phyloP scores from a whole-genome alignment of 2,113 vertebrate species.

The Acinonyx jubatus region DNA sequence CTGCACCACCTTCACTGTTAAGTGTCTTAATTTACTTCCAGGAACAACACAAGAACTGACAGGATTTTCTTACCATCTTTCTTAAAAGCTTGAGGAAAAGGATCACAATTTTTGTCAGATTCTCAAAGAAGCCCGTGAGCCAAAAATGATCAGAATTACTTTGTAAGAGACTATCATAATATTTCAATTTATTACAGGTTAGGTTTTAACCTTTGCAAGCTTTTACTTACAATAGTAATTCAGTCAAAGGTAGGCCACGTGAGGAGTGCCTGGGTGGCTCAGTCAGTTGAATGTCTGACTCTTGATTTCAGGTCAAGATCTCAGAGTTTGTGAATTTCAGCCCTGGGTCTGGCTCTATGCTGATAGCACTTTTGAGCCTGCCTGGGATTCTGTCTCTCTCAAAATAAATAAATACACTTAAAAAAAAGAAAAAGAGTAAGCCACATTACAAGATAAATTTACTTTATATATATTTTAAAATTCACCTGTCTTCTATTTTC shows the following conservation, averaged over 20 bases:
- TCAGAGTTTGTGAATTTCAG: no score
- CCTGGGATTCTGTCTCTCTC: no score
- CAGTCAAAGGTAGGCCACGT: not conserved
- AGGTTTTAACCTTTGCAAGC: not conserved
- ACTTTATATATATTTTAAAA: constrained; percentile 1
- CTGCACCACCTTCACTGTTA: not conserved
- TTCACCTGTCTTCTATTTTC: not conserved
- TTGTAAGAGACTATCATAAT: not conserved
- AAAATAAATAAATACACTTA: no score
- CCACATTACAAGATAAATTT: not conserved
- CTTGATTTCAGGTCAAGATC: no score
- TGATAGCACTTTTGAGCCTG: no score
- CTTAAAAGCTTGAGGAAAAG: not conserved
- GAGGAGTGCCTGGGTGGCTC: no score
- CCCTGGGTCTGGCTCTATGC: no score
- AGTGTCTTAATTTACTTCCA: not conserved
- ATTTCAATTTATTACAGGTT: not conserved
- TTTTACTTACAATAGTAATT: not conserved
- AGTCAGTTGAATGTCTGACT: no score
- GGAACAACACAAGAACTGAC: not conserved
- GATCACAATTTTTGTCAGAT: not conserved
- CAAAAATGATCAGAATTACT: not conserved
- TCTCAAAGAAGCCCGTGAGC: not conserved
- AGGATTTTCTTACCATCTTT: not conserved
- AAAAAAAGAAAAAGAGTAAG: not conserved